Evolutionary conservation across 2,113 vertebrate genomes (phyloP), one percentile per base, ranked within the genome.

Genomic region (Sula dactylatra): DNA sequence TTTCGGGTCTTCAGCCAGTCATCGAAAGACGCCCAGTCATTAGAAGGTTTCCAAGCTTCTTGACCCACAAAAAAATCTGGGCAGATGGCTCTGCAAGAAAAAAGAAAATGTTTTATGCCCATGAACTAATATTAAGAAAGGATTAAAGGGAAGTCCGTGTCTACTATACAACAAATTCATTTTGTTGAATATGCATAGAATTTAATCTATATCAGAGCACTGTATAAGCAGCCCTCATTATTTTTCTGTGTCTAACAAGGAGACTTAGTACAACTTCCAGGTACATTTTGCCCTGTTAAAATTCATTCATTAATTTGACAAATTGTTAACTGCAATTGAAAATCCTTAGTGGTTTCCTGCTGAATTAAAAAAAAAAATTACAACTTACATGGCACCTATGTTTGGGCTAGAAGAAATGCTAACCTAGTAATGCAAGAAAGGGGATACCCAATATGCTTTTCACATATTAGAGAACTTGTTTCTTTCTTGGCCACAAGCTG

Each of bases 61-160:
- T 99, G 98, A 36, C 99, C 99, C n/a, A 98, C 97, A 87, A 98
- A 99, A 97, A 99, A 99, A 83, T 99, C 99, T 38, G 99, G 99
- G 58, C 98, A 98, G 56, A 99, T 97, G 45, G 99, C 97, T 84
- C 99, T 99, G 91, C 42, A 95, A 93, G 86, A 93, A 38, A 94
- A 17, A 36, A 21, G 1, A 82, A 76, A 85, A 73, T 42, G 64
- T 67, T 69, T 79, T 77, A 88, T 49, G 20, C 5, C 12, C 17
- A 27, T 70, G 22, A 88, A 72, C 49, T 65, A 56, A 52, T 32
- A 79, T 2, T n/a, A 58, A 58, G 36, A 82, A 94, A 71, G 13
- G 13, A 65, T 21, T 76, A 82, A 91, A 89, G 17, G 31, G 25
- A 91, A 79, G 6, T 26, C 31, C 3, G 1, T 24, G 14, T 24